phyloP scores from a whole-genome alignment of 2,888 invertebrate species.

The Sinohyriopsis cumingii region DNA sequence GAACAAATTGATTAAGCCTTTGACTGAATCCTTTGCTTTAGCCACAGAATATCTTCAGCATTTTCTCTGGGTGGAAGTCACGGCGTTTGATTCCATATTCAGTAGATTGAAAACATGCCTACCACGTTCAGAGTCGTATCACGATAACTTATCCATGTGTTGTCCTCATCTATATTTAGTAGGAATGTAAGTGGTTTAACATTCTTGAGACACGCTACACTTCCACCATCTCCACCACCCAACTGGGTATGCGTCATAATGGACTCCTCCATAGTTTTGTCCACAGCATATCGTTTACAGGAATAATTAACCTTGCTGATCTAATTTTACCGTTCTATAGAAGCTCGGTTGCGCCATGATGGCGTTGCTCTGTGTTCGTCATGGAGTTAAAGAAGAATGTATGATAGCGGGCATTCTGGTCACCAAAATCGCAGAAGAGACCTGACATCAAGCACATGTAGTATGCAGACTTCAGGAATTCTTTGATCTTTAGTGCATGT shows the following conservation, averaged over 20 bases:
- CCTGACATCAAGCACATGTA: constrained; percentile 3
- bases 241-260: constrained; percentile 22
- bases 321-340: constrained; percentile 10
- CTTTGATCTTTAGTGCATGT: constrained; percentile 5
- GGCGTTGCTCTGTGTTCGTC: not conserved
- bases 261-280: constrained; percentile 30
- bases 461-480: constrained; percentile 1
- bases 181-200: not conserved
- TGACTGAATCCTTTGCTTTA: constrained; percentile 1
- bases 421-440: constrained; percentile 17
- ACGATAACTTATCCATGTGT: not conserved
- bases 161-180: not conserved
- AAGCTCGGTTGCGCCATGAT: not conserved
- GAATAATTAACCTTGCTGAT: constrained; percentile 11
- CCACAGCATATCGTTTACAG: constrained; percentile 16
- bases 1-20: constrained; percentile 8
- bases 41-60: not conserved
- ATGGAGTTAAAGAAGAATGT: constrained; percentile 3
- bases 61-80: constrained; percentile 1
- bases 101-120: not conserved
- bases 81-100: not conserved
- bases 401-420: constrained; percentile 14
- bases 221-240: constrained; percentile 10
- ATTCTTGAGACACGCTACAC: constrained; percentile 14
- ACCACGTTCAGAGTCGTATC: not conserved